Percentiles rank a stretch among this genome's conserved stretches.
phyloP scores from a whole-genome alignment of 2,797 vertebrate genomes.

The Dryobates pubescens region DNA sequence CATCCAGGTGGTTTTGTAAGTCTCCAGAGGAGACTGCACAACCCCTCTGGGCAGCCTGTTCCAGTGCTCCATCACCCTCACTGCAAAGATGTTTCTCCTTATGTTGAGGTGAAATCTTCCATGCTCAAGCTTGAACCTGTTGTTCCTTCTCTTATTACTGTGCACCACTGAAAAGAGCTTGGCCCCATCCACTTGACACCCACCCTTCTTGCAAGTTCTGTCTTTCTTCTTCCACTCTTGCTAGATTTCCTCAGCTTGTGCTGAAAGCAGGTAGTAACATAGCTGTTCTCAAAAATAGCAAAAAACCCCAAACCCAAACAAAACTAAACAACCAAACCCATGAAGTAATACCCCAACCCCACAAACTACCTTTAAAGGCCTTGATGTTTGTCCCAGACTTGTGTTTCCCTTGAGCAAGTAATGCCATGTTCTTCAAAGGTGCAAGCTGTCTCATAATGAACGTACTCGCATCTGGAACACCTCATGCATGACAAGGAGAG shows the following conservation, averaged over 20 bases:
- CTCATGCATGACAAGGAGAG: not conserved
- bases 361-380: not conserved
- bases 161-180: too few species aligned
- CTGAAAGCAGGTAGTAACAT: not conserved
- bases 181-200: too few species aligned
- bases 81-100: too few species aligned
- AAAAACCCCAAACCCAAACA: too few species aligned
- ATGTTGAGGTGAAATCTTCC: too few species aligned
- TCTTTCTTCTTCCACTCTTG: not conserved
- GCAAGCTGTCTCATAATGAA: rapidly evolving
- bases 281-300: not conserved
- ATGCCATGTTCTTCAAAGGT: not conserved
- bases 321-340: too few species aligned
- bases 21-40: too few species aligned
- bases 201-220: not conserved
- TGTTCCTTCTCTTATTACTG: too few species aligned
- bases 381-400: not conserved
- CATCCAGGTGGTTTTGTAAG: too few species aligned
- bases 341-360: not conserved
- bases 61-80: too few species aligned
- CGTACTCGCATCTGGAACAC: not conserved
- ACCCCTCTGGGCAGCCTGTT: too few species aligned
- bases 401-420: not conserved
- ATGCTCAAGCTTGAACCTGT: too few species aligned
- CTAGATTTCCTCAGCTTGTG: not conserved